Evolutionary conservation across 2,113 vertebrate species (phyloP), one percentile per base, ranked within the genome.

Genomic region (Fulica atra): DNA sequence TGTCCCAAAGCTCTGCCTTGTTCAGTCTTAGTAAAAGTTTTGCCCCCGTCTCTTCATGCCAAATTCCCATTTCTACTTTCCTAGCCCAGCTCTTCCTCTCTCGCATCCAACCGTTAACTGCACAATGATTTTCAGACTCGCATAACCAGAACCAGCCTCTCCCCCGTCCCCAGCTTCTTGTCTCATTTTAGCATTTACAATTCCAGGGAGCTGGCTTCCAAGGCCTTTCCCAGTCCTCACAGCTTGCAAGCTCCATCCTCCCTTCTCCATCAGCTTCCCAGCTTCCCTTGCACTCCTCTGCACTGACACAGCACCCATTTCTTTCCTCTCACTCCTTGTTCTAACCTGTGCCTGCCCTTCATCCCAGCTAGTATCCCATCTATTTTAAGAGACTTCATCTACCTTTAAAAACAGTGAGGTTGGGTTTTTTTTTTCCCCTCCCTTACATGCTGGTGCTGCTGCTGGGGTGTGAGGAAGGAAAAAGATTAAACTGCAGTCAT

Each of bases 131-230:
- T 93, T 64, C 72, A 68, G 72, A 15, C 36, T 73, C 68, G 69
- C 53, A 88, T 60, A 95, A 95, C 59, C 36, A 96, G 64, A 86
- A 38, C 33, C 50, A 95, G 83, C 56, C 65, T 69, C 57, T 74
- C 60, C n/a, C 35, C 38, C 40, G 46, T 85, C 35, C 56, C 33
- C 73, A 72, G 83, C 38, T 81, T 65, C 79, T 91, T 56, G 73
- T 74, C 81, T 95, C 77, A 7, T 79, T 94, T 71, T n/a, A 92
- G 73, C 73, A 92, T 59, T 96, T 94, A 61, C 1, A 4, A 79
- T 77, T 92, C 63, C 91, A 92, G 65, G 31, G 28, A 51, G 68
- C 77, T 38, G 50, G 64, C 63, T 94, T 94, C 21, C 69, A 91
- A 84, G 61, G 70, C 35, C 33, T 86, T 68, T 89, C 48, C n/a